Percentiles rank a stretch among this genome's conserved stretches.
These are phyloP conservation scores for Andrena marginata DNA, from an alignment of 2,888 invertebrate genomes.

Conservation along the genomic window DNA sequence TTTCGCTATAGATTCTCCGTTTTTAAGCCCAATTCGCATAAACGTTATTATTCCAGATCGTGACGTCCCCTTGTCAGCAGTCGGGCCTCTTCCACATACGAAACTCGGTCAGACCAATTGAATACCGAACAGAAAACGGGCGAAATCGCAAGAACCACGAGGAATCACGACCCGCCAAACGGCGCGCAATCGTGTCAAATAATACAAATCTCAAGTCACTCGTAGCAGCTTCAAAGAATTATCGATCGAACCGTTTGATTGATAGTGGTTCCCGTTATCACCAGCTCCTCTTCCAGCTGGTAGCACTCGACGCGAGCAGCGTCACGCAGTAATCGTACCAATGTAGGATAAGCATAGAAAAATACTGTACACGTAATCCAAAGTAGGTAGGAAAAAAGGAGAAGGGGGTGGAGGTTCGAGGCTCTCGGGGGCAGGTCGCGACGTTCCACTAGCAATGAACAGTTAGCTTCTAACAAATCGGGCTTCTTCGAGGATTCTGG, in stretches of 20 bases:
- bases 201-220: constrained; percentile 19
- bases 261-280: not conserved
- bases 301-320: constrained; percentile 33
- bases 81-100: not conserved
- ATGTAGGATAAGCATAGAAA: constrained; percentile 34
- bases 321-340: constrained; percentile 32
- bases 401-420: constrained; percentile 3
- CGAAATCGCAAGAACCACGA: not conserved
- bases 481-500: too few species aligned
- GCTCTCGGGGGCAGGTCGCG: not conserved
- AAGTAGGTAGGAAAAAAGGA: constrained; percentile 27
- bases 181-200: constrained; percentile 35
- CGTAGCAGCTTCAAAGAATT: constrained; percentile 48
- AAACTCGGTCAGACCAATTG: not conserved
- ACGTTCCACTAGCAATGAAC: not conserved
- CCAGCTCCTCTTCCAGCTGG: constrained; percentile 11
- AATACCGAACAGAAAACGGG: not conserved
- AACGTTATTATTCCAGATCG: too few species aligned
- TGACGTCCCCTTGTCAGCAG: too few species aligned
- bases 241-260: constrained; percentile 8
- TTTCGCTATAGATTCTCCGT: too few species aligned
- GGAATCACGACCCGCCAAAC: constrained; percentile 8
- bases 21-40: too few species aligned
- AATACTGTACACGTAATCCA: constrained; percentile 35
- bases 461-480: too few species aligned